Evolutionary conservation across 2,113 vertebrate genomes (phyloP).

Genomic region (Piprites chloris): DNA sequence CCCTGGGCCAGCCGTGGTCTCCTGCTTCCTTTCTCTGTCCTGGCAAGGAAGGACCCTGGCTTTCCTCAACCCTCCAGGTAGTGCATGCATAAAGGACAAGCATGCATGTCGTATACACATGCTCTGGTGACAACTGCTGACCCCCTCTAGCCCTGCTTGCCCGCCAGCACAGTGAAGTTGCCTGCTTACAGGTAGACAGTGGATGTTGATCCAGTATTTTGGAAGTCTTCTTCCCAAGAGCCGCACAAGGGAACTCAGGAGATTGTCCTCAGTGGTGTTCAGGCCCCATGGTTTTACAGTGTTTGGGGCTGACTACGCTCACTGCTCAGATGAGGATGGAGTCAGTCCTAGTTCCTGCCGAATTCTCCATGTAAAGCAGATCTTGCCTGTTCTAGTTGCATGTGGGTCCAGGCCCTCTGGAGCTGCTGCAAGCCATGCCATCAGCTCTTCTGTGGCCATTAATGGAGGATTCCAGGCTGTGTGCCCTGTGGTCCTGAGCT

Average conservation of each 20-base stretch:
- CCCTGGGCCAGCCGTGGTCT: background rate
- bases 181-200: background rate
- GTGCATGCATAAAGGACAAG: background rate
- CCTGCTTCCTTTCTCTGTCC: background rate
- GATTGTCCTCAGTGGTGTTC: background rate
- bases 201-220: background rate
- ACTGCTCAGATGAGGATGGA: background rate
- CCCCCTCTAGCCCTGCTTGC: background rate
- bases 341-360: background rate
- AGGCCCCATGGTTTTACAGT: accelerated
- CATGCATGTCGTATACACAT: accelerated
- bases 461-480: background rate
- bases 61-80: background rate
- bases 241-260: background rate
- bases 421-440: background rate
- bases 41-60: background rate
- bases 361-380: background rate
- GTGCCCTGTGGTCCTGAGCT: background rate
- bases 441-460: background rate
- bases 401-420: background rate
- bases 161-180: background rate
- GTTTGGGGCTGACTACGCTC: background rate
- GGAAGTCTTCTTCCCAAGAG: background rate
- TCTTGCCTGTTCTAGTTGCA: background rate
- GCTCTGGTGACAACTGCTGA: background rate